Evolutionary conservation across 2,797 vertebrate species (phyloP).

Genomic region (Danio aesculapii): DNA sequence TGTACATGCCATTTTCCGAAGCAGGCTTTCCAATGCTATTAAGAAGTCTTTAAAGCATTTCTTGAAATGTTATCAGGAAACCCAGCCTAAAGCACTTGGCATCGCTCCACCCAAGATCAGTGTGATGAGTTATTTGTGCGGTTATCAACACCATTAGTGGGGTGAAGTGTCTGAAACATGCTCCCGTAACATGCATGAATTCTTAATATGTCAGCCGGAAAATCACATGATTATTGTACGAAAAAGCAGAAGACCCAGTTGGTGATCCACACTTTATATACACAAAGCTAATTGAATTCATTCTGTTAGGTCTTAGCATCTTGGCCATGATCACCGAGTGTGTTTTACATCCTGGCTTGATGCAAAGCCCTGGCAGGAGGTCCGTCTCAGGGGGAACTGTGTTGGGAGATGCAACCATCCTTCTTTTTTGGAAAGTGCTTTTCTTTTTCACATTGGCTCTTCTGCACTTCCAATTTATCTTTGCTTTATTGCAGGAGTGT

Average conservation of each 20-base stretch:
- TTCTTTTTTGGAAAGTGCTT: slow-evolving; percentile 3
- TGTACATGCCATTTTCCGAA: background rate
- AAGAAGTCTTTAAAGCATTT: background rate
- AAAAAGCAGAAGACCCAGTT: background rate
- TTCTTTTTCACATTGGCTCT: background rate
- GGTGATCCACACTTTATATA: background rate
- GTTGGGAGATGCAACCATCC: background rate
- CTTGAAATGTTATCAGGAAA: background rate
- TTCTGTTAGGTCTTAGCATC: background rate
- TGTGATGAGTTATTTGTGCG: background rate
- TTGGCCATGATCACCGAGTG: background rate
- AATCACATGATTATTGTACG: background rate
- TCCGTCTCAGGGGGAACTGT: slow-evolving; percentile 23
- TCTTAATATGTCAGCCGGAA: background rate
- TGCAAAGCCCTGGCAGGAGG: slow-evolving; percentile 24
- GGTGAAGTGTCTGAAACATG: slow-evolving; percentile 12
- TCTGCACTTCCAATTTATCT: slow-evolving; percentile 5
- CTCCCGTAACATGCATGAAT: slow-evolving; percentile 4
- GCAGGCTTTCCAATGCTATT: background rate
- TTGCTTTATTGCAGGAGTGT: background rate
- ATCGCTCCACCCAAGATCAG: background rate
- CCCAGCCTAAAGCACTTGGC: background rate
- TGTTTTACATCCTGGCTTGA: background rate
- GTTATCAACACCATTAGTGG: background rate
- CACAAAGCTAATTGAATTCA: background rate